A percentile compares a stretch with the other conserved stretches of the same genome.
phyloP scores from a whole-genome alignment of 2,888 invertebrate species.

The Morpho deidamia region DNA sequence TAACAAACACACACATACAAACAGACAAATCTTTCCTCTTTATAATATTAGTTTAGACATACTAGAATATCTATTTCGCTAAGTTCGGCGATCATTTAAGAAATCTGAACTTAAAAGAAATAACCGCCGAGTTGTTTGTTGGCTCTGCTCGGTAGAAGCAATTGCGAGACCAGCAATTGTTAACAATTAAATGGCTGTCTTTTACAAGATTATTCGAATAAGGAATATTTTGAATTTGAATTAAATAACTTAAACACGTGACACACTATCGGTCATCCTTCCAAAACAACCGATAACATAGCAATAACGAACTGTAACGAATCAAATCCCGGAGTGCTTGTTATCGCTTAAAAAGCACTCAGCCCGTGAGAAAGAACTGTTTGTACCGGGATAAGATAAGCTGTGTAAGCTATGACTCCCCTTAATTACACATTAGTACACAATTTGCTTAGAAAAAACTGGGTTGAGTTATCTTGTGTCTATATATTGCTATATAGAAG shows the following conservation, averaged over 20 bases:
- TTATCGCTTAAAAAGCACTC: conserved; percentile 39
- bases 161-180: no score
- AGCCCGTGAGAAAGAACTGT: conserved; percentile 48
- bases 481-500: background rate
- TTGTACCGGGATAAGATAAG: conserved; percentile 44
- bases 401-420: conserved; percentile 13
- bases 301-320: conserved; percentile 13
- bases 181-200: no score
- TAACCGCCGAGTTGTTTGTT: no score
- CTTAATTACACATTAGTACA: conserved; percentile 2
- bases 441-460: conserved; percentile 5
- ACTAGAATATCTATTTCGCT: no score
- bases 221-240: no score
- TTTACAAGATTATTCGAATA: no score
- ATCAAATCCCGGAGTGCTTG: conserved; percentile 14
- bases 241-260: background rate
- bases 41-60: no score
- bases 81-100: no score
- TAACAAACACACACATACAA: no score
- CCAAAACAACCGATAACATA: conserved; percentile 2
- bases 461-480: background rate
- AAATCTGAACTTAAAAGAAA: no score
- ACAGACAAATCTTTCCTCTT: no score
- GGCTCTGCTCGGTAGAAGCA: no score
- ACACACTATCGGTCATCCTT: background rate